Percentiles rank a stretch among this genome's conserved stretches.
phyloP scores from a whole-genome alignment of 2,797 vertebrate genomes.

The Simalia tracyae region DNA sequence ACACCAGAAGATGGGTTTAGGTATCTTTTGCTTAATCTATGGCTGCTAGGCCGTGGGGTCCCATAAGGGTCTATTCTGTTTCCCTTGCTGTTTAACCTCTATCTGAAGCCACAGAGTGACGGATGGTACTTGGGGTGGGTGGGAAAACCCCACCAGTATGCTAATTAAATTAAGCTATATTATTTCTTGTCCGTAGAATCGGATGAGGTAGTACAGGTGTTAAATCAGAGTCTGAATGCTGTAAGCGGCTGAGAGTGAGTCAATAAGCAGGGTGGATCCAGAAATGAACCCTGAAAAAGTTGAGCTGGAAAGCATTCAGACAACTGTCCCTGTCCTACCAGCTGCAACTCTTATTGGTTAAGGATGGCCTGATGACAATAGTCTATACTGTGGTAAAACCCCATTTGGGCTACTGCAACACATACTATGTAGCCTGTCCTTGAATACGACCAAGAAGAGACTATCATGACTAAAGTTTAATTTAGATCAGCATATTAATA shows the following conservation, averaged over 20 bases:
- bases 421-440: background rate
- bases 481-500: background rate
- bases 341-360: background rate
- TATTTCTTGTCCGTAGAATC: background rate
- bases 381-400: background rate
- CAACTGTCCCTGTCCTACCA: background rate
- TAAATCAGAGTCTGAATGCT: background rate
- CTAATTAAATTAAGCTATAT: background rate
- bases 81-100: background rate
- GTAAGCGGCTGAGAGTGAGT: background rate
- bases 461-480: background rate
- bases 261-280: background rate
- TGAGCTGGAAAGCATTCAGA: background rate
- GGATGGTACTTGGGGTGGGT: background rate
- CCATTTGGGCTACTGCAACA: background rate
- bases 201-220: background rate
- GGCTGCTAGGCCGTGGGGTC: background rate
- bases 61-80: background rate
- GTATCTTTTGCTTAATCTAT: background rate
- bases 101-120: background rate
- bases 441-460: background rate
- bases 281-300: background rate
- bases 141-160: background rate
- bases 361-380: background rate
- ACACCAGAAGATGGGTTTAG: background rate